Evolutionary conservation across 2,888 invertebrate species (phyloP).

Genomic region (Cantharis lateralis): DNA sequence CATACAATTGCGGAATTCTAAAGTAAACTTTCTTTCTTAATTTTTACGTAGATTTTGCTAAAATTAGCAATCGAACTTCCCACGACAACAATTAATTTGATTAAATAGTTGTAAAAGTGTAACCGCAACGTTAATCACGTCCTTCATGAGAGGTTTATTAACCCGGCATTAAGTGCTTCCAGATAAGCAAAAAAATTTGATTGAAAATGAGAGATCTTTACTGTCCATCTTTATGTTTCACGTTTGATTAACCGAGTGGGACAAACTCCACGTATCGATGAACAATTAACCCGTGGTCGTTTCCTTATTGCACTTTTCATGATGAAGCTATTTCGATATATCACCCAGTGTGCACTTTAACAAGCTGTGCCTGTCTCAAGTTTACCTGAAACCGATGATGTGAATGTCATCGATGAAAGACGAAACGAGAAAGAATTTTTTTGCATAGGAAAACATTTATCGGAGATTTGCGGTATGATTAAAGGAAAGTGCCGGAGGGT

Average conservation of each 20-base stretch:
- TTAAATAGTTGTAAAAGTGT: neutral
- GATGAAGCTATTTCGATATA: neutral
- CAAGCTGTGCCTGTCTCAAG: neutral
- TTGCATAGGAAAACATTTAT: no score
- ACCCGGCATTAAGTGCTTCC: neutral
- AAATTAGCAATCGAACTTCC: neutral
- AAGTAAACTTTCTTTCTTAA: neutral
- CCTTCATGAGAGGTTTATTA: neutral
- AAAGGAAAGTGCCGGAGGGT: no score
- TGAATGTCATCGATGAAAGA: neutral
- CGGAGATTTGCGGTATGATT: no score
- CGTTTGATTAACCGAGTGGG: neutral
- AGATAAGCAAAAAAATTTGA: neutral
- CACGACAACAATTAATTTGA: neutral
- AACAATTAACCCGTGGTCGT: neutral
- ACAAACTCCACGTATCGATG: neutral
- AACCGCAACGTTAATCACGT: neutral
- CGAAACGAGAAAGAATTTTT: no score
- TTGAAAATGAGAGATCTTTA: neutral
- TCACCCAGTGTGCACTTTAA: neutral
- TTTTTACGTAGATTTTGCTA: neutral
- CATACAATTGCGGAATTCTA: neutral
- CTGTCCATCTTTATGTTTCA: neutral
- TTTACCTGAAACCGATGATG: neutral
- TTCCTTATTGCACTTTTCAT: neutral